Evolutionary conservation across 1,140 invertebrate genomes (phyloP).

Genomic region (Drosophila azteca): DNA sequence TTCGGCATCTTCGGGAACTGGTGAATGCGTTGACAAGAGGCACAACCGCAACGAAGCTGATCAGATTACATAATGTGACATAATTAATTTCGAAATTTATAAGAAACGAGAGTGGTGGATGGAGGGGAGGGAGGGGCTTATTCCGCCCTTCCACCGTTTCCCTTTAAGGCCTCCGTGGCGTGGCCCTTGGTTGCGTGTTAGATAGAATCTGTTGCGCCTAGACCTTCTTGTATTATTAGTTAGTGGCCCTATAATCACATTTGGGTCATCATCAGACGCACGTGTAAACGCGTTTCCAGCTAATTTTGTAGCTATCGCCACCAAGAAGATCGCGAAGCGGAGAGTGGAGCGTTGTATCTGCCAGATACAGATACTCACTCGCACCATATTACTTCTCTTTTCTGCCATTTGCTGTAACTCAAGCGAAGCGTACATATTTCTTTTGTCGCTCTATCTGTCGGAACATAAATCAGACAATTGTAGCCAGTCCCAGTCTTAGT

Average conservation of each 20-base stretch:
- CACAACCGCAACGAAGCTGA: constrained; percentile 62
- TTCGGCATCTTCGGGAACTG: constrained; percentile 21
- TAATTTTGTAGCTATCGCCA: constrained; percentile 62
- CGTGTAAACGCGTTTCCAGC: constrained; percentile 68
- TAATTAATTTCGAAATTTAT: constrained; percentile 79
- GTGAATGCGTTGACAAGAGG: constrained; percentile 56
- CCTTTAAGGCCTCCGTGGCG: too few relatives aligned
- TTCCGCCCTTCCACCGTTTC: too few relatives aligned
- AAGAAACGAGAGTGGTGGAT: constrained; percentile 5
- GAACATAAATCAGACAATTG: constrained; percentile 76
- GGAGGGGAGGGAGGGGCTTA: too few relatives aligned
- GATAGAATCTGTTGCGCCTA: too few relatives aligned
- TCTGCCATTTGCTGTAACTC: constrained; percentile 30
- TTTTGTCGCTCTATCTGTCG: constrained; percentile 44
- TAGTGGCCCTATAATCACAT: constrained; percentile 59
- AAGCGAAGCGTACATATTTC: constrained; percentile 23
- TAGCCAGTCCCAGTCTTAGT: neutral
- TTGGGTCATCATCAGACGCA: constrained; percentile 69
- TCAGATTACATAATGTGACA: constrained; percentile 83
- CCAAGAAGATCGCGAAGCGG: constrained; percentile 44
- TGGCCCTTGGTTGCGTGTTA: too few relatives aligned
- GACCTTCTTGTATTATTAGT: constrained; percentile 25
- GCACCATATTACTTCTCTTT: constrained; percentile 12
- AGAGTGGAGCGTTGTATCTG: constrained; percentile 6
- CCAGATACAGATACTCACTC: constrained; percentile 6